Conservation (phyloP, 2,888 invertebrate genomes). For the Neocrepidodera transversa region DNA sequence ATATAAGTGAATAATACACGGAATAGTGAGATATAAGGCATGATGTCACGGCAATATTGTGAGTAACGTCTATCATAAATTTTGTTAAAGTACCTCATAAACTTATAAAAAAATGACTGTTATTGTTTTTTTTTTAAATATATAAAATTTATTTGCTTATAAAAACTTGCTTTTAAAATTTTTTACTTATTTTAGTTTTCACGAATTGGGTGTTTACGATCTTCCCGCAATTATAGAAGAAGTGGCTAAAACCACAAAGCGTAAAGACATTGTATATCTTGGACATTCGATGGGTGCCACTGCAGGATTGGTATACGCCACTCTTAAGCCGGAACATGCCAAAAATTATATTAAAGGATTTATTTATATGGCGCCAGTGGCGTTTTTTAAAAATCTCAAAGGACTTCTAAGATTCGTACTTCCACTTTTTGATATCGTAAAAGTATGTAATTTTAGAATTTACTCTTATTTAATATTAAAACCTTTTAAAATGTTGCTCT, state of each 20-base stretch:
- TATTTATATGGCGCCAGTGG: conserved; percentile 72
- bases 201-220: conserved; percentile 85
- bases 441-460: conserved; percentile 8
- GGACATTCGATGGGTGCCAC: conserved; percentile 91
- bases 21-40: too few species aligned
- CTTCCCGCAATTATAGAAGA: conserved; percentile 84
- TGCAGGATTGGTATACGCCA: conserved; percentile 71
- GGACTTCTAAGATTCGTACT: conserved; percentile 29
- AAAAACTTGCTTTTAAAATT: neutral
- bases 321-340: conserved; percentile 69
- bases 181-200: conserved; percentile 67
- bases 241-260: conserved; percentile 61
- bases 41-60: too few species aligned
- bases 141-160: too few species aligned
- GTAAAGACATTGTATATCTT: conserved; percentile 69
- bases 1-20: too few species aligned
- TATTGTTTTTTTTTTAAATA: too few species aligned
- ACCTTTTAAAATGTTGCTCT: too few species aligned
- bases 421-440: conserved; percentile 11
- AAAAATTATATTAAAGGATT: conserved; percentile 70
- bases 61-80: too few species aligned
- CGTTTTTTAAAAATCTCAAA: conserved; percentile 66
- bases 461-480: neutral
- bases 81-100: too few species aligned
- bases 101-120: too few species aligned